phyloP scores from a whole-genome alignment of 2,113 vertebrate species.

The Rhea americana region DNA sequence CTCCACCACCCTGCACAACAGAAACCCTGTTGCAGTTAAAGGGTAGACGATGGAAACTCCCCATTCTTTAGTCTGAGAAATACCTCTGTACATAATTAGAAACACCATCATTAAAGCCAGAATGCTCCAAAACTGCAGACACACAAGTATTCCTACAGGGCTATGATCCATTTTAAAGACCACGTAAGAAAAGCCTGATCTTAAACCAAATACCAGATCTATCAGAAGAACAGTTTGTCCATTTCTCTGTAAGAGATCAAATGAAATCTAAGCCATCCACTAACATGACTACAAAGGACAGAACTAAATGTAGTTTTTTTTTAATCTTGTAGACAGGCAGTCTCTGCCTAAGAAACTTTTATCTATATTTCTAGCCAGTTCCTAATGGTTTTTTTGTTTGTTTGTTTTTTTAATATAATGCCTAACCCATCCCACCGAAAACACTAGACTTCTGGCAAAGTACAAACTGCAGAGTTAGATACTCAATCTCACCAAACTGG shows the following conservation, averaged over 20 bases:
- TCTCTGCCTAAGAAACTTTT: background rate
- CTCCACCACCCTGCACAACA: background rate
- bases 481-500: background rate
- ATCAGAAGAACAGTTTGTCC: background rate
- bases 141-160: constrained; percentile 12
- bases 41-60: background rate
- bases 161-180: background rate
- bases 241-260: background rate
- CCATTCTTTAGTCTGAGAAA: background rate
- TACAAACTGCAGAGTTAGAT: background rate
- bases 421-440: background rate
- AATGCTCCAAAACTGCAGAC: background rate
- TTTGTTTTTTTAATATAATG: background rate
- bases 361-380: background rate
- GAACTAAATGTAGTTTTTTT: constrained; percentile 24
- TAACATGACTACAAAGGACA: constrained; percentile 1
- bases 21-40: background rate
- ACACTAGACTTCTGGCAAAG: background rate
- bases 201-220: constrained; percentile 23
- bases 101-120: background rate
- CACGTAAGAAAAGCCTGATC: background rate
- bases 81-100: constrained; percentile 15
- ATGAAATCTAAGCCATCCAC: constrained; percentile 13
- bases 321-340: constrained; percentile 25
- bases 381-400: background rate